Base-by-base conservation (phyloP, 2,797 vertebrate species). In the Cynopterus sphinx region DNA sequence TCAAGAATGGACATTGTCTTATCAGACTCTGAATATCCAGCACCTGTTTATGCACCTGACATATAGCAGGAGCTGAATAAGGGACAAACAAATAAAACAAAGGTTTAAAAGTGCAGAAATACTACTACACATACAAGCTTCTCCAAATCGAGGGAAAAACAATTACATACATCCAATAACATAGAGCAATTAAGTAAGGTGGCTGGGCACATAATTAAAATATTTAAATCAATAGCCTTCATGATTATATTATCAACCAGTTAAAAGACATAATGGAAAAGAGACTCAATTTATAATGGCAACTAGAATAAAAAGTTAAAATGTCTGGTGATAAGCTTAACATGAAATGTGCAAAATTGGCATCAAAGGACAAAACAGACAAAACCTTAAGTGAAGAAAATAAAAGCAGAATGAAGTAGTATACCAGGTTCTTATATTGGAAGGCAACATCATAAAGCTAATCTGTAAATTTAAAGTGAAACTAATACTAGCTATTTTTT, bases 21-120 rank as follows among this genome's bases (percentile, higher is more conserved):
- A 71, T 43, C 26, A 83, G 39, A 83, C 6, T 55, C 6, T 57
- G 43, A 43, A 19, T 51, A 3, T 59, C 22, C 15, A 87, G 71
- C 16, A 87, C 33, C 39, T 89, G 71, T 65, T 6, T 13, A 73
- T 46, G 31, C 6, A 53, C 5, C 28, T 82, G 33, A 6, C 22
- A 77, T 4, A 75, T 0, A 57, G 19, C 0, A 53, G n/a, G 67
- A 92, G 53, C 9, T 19, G 36, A 87, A 10, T n/a, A 94, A 92
- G 51, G 78, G 36, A 91, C n/a, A 24, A 94, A 85, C 81, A 90
- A 79, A 85, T 61, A 77, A 82, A 85, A 89, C 6, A 31, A 13
- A 63, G 28, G 49, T 79, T 70, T 57, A 6, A 57, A 94, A 71
- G 31, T 63, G 13, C 4, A 92, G 19, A 21, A 88, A 24, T 67